A percentile compares a stretch with the other conserved stretches of the same genome.
phyloP scores from a whole-genome alignment of 2,113 vertebrate genomes.

The Hippocampus barbouri region DNA sequence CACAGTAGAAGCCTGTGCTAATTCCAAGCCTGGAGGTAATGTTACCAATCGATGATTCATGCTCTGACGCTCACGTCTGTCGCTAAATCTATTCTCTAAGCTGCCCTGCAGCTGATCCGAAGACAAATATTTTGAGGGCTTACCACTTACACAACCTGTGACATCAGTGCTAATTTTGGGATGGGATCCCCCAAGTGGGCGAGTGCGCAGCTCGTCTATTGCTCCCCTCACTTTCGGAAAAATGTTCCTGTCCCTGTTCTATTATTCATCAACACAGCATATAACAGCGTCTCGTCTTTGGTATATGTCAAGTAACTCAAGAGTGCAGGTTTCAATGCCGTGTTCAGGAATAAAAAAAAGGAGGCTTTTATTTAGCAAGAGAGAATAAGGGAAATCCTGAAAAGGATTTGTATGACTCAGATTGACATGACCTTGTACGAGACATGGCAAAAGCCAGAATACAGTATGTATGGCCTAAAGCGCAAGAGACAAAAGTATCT shows the following conservation, averaged over 20 bases:
- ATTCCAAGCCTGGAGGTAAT: conserved; percentile 41
- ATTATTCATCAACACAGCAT: conserved; percentile 56
- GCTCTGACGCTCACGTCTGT: conserved; percentile 23
- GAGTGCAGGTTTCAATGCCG: conserved; percentile 10
- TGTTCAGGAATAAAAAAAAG: conserved; percentile 11
- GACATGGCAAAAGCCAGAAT: not conserved
- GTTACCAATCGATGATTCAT: conserved; percentile 54
- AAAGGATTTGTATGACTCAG: not conserved
- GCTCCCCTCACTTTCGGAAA: conserved; percentile 33
- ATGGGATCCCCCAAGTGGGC: conserved; percentile 18
- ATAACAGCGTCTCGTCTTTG: conserved; percentile 22
- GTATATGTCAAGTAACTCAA: conserved; percentile 22
- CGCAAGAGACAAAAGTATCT: not conserved
- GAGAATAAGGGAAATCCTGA: not conserved
- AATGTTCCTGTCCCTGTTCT: conserved; percentile 26
- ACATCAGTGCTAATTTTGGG: conserved; percentile 31
- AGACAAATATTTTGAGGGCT: conserved; percentile 10
- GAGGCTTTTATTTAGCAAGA: conserved; percentile 9
- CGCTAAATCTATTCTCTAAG: conserved; percentile 39
- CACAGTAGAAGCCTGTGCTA: conserved; percentile 27
- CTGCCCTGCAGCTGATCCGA: conserved; percentile 8
- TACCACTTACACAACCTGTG: conserved; percentile 13
- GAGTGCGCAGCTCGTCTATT: conserved; percentile 2
- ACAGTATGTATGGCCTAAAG: not conserved
- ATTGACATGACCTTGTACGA: not conserved